Conservation (phyloP, 2,113 vertebrate genomes). For the Oryctolagus cuniculus region DNA sequence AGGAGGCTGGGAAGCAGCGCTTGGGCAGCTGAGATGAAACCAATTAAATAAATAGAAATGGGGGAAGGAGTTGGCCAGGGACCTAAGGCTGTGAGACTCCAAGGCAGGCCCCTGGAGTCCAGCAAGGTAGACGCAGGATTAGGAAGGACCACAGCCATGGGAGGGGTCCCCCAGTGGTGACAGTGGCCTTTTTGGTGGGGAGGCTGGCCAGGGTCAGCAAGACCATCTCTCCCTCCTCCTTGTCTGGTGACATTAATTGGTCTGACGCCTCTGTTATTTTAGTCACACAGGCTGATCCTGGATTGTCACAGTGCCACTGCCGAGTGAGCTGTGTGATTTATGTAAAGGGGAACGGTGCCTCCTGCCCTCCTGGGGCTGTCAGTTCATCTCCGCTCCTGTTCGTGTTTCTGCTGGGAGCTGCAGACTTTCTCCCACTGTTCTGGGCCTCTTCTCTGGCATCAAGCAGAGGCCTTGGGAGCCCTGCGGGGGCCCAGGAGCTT, state of each 20-base stretch:
- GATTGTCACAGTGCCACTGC: constrained; percentile 52
- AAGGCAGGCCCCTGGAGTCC: neutral
- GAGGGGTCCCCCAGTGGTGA: too few species aligned
- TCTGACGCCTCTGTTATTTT: constrained; percentile 73
- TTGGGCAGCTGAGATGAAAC: neutral
- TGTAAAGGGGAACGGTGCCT: neutral
- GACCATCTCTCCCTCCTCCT: neutral
- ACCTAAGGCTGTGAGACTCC: neutral
- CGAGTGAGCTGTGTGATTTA: constrained; percentile 60
- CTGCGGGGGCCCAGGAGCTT: neutral
- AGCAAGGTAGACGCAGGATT: too few species aligned
- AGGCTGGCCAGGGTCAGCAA: neutral
- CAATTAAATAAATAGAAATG: neutral
- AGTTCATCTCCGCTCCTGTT: neutral
- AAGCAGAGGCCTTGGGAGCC: neutral
- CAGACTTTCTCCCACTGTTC: neutral
- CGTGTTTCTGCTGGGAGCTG: neutral
- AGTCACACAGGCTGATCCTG: constrained; percentile 66
- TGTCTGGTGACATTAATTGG: constrained; percentile 73
- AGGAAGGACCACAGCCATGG: too few species aligned
- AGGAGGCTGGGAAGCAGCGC: neutral
- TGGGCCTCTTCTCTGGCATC: neutral
- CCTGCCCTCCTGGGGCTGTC: neutral
- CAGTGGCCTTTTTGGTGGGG: neutral
- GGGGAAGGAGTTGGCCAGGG: neutral